phyloP scores from a whole-genome alignment of 2,888 invertebrate species.

The Druceiella hillmani region DNA sequence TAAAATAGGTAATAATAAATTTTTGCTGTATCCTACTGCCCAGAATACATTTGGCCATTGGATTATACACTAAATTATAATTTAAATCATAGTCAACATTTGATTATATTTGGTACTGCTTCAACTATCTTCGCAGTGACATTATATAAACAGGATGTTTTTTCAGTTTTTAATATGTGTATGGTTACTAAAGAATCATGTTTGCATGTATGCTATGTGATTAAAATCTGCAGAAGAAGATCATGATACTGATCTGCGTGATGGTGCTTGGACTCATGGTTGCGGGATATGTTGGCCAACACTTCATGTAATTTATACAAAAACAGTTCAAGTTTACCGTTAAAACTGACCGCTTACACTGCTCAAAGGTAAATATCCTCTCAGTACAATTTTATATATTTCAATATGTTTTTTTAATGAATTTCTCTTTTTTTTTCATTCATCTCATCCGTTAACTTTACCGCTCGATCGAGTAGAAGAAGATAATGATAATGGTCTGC shows the following conservation, averaged over 20 bases:
- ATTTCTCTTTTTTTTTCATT: constrained; percentile 22
- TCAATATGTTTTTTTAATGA: too few relatives aligned
- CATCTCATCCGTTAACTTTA: constrained; percentile 15
- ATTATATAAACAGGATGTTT: too few relatives aligned
- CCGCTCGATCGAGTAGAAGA: constrained; percentile 66
- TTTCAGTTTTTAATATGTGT: too few relatives aligned
- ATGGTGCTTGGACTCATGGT: constrained; percentile 76
- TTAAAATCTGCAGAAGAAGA: constrained; percentile 72
- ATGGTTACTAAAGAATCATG: too few relatives aligned
- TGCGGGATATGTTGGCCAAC: constrained; percentile 62
- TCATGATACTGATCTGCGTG: constrained; percentile 88
- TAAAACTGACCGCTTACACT: constrained; percentile 31
- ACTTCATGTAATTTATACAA: constrained; percentile 53
- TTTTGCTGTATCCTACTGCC: too few relatives aligned
- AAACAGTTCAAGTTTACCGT: constrained; percentile 5
- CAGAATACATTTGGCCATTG: too few relatives aligned
- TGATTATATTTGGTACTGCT: too few relatives aligned
- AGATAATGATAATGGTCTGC: constrained; percentile 90
- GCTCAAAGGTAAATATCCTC: constrained; percentile 41
- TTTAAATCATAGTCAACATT: too few relatives aligned
- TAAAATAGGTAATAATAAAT: too few relatives aligned
- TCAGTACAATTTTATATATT: constrained; percentile 2
- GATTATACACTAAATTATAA: too few relatives aligned
- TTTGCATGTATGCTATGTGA: too few relatives aligned
- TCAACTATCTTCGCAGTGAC: too few relatives aligned